phyloP scores from a whole-genome alignment of 2,797 vertebrate genomes.

The Characodon lateralis region DNA sequence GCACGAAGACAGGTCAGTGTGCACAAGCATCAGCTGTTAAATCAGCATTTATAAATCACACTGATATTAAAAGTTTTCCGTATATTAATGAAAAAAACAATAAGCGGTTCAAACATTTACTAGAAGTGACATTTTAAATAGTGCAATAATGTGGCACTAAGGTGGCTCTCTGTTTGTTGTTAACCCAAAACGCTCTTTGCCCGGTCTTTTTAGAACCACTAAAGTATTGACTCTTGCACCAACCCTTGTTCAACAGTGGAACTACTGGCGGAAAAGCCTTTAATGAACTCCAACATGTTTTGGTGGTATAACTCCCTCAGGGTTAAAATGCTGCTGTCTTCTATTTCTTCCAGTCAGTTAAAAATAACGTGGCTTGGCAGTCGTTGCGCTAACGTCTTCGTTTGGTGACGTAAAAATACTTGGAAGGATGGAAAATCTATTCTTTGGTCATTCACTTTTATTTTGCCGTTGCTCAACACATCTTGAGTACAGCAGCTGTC shows the following conservation, averaged over 20 bases:
- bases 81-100: background rate
- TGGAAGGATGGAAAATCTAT: background rate
- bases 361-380: background rate
- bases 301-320: background rate
- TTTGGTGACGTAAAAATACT: background rate
- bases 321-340: background rate
- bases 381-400: background rate
- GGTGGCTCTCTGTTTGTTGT: background rate
- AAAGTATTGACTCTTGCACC: background rate
- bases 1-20: background rate
- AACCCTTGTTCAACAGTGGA: background rate
- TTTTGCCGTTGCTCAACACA: background rate
- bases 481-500: background rate
- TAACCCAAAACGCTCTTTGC: background rate
- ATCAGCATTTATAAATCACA: background rate
- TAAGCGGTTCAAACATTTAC: background rate
- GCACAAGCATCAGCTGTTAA: background rate
- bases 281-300: slow-evolving; percentile 3
- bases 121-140: background rate
- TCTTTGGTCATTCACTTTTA: background rate
- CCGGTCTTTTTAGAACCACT: background rate
- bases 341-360: background rate
- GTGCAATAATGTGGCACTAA: background rate
- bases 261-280: background rate
- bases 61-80: background rate